phyloP scores from a whole-genome alignment of 1,140 invertebrate genomes.

The Popillia japonica region DNA sequence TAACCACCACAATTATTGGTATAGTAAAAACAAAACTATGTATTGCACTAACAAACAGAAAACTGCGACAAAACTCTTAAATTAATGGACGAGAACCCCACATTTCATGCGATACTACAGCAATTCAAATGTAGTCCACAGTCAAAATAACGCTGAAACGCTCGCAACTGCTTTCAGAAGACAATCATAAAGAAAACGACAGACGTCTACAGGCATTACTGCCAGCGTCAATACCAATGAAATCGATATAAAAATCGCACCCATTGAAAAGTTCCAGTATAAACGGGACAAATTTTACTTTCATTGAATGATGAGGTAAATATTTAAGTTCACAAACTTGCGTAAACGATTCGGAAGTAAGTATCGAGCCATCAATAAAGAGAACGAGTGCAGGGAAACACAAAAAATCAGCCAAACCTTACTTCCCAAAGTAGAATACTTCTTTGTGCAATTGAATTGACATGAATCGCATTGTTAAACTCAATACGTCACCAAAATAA shows the following conservation, averaged over 20 bases:
- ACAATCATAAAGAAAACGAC: conserved; percentile 3
- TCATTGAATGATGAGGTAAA: conserved; percentile 48
- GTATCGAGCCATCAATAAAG: conserved; percentile 29
- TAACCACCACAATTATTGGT: too few species aligned
- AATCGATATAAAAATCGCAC: conserved; percentile 17
- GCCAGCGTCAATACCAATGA: conserved; percentile 1
- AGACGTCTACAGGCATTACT: neutral
- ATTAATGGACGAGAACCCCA: too few species aligned
- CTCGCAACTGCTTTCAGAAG: neutral
- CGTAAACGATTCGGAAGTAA: conserved; percentile 44
- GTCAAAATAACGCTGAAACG: neutral
- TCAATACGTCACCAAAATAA: conserved; percentile 52
- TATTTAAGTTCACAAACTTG: conserved; percentile 55
- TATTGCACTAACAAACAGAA: too few species aligned
- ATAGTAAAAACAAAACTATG: too few species aligned
- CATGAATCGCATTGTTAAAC: conserved; percentile 53
- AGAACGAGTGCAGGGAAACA: conserved; percentile 38
- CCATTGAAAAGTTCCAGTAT: conserved; percentile 27
- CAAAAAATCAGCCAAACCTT: conserved; percentile 40
- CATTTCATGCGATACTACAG: too few species aligned
- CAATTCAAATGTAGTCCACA: neutral
- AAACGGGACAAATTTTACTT: conserved; percentile 37
- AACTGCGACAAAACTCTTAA: too few species aligned
- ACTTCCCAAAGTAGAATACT: conserved; percentile 50
- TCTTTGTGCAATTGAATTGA: conserved; percentile 54